Percentiles rank a stretch among this genome's conserved stretches.
These are phyloP conservation scores for Dipus sagitta DNA, from an alignment of 2,797 vertebrate species.

Conservation along the genomic window DNA sequence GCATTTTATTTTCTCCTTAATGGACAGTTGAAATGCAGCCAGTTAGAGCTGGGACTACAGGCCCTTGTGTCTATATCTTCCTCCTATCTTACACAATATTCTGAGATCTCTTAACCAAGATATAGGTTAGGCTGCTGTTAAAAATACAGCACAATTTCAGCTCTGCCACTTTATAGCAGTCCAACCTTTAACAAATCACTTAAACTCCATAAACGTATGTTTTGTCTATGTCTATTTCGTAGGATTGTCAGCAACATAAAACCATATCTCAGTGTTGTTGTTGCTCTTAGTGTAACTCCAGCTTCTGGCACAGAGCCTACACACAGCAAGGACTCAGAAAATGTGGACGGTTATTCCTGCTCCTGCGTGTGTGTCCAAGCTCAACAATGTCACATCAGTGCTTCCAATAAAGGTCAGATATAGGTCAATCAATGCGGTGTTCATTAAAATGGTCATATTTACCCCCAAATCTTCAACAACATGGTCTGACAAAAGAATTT, in stretches of 20 bases:
- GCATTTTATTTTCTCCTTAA: background rate
- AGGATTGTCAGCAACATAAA: background rate
- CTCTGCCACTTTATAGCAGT: background rate
- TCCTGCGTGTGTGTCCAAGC: background rate
- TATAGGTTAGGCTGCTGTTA: background rate
- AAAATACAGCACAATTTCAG: conserved; percentile 24
- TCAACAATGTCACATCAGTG: conserved; percentile 8
- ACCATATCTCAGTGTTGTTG: background rate
- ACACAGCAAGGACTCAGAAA: conserved; percentile 48
- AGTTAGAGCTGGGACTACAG: background rate
- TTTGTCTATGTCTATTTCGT: background rate
- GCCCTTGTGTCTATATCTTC: background rate
- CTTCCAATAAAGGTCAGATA: background rate
- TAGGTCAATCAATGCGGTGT: background rate
- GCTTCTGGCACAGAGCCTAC: background rate
- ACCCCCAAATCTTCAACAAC: conserved; percentile 33
- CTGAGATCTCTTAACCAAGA: background rate
- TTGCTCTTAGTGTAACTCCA: background rate
- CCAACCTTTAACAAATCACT: background rate
- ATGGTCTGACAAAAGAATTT: conserved; percentile 36
- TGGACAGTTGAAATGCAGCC: background rate
- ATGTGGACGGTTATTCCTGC: background rate
- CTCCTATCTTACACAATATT: background rate
- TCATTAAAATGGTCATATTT: background rate
- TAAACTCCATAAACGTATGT: conserved; percentile 11